phyloP scores from a whole-genome alignment of 2,113 vertebrate genomes.

The Pluvialis apricaria region DNA sequence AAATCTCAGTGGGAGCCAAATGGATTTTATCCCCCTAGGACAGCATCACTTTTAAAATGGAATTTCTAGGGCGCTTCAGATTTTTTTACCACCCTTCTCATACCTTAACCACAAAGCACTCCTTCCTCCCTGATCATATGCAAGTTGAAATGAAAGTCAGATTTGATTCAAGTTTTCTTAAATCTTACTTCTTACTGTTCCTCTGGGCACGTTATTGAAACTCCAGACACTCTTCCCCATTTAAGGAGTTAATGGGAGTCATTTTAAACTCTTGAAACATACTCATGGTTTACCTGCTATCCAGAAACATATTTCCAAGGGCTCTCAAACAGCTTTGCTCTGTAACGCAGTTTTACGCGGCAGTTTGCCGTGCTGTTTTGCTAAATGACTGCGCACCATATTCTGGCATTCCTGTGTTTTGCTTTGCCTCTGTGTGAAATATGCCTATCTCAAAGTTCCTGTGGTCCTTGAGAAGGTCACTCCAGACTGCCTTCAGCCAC shows the following conservation, averaged over 20 bases:
- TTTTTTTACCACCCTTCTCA: background rate
- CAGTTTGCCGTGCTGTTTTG: background rate
- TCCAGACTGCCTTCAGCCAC: background rate
- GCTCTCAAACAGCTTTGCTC: background rate
- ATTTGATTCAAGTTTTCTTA: conserved; percentile 34
- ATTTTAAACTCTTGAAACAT: conserved; percentile 26
- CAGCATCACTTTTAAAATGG: background rate
- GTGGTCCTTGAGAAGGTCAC: background rate
- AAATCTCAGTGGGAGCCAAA: background rate
- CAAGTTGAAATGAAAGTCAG: conserved; percentile 39
- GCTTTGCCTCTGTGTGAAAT: background rate
- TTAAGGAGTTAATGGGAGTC: conserved; percentile 42
- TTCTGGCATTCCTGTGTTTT: background rate
- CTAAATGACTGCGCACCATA: background rate
- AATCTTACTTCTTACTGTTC: conserved; percentile 29
- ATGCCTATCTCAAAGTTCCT: background rate
- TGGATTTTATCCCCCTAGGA: background rate
- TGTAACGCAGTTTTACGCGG: background rate
- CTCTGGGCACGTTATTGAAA: conserved; percentile 10
- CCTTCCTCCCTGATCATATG: background rate
- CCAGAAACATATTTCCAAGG: conserved; percentile 10
- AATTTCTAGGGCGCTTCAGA: background rate
- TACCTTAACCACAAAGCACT: background rate
- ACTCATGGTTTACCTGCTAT: conserved; percentile 43
- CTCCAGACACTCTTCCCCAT: background rate